A percentile compares a stretch with the other conserved stretches of the same genome.
These are phyloP conservation scores for Perizoma flavofasciatum DNA, from an alignment of 2,888 invertebrate species.

Conservation along the genomic window DNA sequence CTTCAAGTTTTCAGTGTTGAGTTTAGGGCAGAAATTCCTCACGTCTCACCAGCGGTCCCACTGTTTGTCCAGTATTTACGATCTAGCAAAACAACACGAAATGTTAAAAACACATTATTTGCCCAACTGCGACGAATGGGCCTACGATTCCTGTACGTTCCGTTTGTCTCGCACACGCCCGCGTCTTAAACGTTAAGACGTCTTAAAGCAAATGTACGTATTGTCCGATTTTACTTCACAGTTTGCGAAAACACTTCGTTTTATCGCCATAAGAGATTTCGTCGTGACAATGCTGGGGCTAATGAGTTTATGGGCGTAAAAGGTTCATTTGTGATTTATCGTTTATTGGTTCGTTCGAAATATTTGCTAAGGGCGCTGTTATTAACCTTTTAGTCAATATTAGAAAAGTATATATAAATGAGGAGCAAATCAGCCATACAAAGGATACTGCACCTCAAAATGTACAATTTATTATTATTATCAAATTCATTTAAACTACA, in stretches of 20 bases:
- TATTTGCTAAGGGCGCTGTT: conserved; percentile 12
- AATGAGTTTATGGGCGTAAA: conserved; percentile 70
- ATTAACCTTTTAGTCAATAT: conserved; percentile 1
- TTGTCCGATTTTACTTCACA: conserved; percentile 58
- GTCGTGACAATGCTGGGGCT: conserved; percentile 57
- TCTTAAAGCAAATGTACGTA: conserved; percentile 53
- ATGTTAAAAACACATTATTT: conserved; percentile 84
- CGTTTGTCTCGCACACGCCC: conserved; percentile 80
- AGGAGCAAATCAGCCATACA: no score
- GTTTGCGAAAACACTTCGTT: conserved; percentile 55
- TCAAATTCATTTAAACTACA: no score
- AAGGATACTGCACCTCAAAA: no score
- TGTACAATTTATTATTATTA: no score
- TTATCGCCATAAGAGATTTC: conserved; percentile 60
- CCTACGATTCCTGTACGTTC: conserved; percentile 72
- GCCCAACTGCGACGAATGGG: conserved; percentile 81
- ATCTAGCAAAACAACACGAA: conserved; percentile 84
- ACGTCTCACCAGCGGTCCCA: conserved; percentile 60
- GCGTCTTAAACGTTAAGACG: conserved; percentile 59
- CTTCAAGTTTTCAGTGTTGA: conserved; percentile 51
- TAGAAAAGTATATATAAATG: neutral
- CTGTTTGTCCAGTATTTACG: conserved; percentile 82
- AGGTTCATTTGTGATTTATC: conserved; percentile 40
- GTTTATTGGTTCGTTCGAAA: conserved; percentile 29
- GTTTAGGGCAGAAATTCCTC: conserved; percentile 69